phyloP scores from a whole-genome alignment of 2,888 invertebrate species.

The Prosapia bicincta region DNA sequence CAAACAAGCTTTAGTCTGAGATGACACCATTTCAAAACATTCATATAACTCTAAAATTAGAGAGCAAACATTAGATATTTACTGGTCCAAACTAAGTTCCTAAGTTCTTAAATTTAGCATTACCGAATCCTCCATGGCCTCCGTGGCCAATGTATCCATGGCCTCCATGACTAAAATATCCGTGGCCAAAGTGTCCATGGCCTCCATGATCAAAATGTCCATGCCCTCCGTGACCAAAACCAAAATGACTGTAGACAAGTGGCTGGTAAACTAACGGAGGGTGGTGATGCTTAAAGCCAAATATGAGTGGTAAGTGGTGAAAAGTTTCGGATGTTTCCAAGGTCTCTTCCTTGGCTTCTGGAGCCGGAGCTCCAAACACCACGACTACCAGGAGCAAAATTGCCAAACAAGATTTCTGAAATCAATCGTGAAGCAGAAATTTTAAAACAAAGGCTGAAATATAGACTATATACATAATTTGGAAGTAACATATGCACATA shows the following conservation, averaged over 20 bases:
- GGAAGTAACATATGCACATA: too few species aligned
- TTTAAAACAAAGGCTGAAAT: too few species aligned
- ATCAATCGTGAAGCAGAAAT: too few species aligned
- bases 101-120: not conserved
- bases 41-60: too few species aligned
- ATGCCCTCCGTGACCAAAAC: not conserved
- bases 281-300: too few species aligned
- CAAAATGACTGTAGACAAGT: not conserved
- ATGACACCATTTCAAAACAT: too few species aligned
- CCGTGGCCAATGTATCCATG: not conserved
- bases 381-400: not conserved
- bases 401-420: not conserved
- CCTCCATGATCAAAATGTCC: not conserved
- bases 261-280: not conserved
- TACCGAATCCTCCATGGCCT: not conserved
- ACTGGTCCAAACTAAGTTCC: too few species aligned
- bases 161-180: not conserved
- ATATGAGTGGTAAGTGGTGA: not conserved
- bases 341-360: not conserved
- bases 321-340: not conserved
- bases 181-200: too few species aligned
- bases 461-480: too few species aligned
- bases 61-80: too few species aligned
- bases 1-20: too few species aligned
- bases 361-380: not conserved